Base-by-base conservation (phyloP, 2,888 invertebrate species). In the Pollenia griseotomentosa region DNA sequence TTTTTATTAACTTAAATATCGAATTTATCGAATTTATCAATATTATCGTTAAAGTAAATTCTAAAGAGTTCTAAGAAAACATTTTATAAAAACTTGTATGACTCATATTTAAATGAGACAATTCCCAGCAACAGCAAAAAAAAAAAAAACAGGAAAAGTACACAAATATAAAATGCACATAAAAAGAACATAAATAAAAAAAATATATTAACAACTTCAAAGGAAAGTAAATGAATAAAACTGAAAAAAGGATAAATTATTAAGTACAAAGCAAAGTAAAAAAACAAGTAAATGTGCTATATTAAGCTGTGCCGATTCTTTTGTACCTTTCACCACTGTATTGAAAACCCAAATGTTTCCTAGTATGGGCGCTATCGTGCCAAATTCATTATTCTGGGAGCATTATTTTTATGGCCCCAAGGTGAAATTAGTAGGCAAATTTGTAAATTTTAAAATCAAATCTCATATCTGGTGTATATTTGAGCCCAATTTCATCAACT, bases 61-160 rank as follows among this genome's bases (percentile, higher is more conserved):
- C 51, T 65, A 70, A 81, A 80, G 65, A 68, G 61, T 16, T 16
- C 19, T 68, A 81, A 11, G 59, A 53, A 42, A 61, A 65, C 19
- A 51, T 42, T 53, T 75, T 65, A 65, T 77, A 33, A 16, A 16
- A 33, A 55, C 53, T 51, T 33, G 66, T 73, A 66, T 84, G 83
- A 84, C 51, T 84, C 78, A 84, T 57, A 44, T 44, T 75, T 14
- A 40, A 42, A 59, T 14, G 14, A 53, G 44, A 48, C 68, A 70
- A 59, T 16, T 33, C 8, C 40, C 42, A 51, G 51, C 16, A 66
- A 53, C 42, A 77, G 44, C 59, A 44, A n/a, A 65, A 14, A 48
- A 78, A 66, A 55, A 7, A 14, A n/a, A 11, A 40, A 59, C 7
- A 5, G 12, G 65, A 65, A 55, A 11, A 1, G 5, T 0, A 19